A percentile compares a stretch with the other conserved stretches of the same genome.
Conservation (phyloP, 64 coral and sea anemone genomes). For the Actinia equina region DNA sequence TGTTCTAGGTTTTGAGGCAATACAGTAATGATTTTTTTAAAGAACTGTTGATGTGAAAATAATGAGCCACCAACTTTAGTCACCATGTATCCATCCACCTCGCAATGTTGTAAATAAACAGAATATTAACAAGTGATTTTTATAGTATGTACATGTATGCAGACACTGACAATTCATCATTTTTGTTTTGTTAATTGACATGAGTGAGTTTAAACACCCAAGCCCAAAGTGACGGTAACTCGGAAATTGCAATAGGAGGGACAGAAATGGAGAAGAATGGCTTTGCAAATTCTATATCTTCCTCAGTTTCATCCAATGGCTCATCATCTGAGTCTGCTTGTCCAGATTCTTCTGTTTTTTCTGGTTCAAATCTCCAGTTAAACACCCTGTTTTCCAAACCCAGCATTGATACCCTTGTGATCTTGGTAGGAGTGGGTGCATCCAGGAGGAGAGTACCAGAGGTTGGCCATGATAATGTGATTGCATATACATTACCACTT, state of each 20-base stretch:
- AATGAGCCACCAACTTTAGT: too few relatives aligned
- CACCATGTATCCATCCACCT: too few relatives aligned
- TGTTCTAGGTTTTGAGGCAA: too few relatives aligned
- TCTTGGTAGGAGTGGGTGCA: slow-evolving; percentile 6
- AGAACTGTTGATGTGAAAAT: too few relatives aligned
- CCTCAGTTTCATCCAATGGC: not conserved
- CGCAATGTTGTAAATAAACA: too few relatives aligned
- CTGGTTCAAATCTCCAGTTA: not conserved
- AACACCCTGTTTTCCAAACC: slow-evolving; percentile 9
- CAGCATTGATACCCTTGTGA: slow-evolving; percentile 64
- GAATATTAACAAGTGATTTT: too few relatives aligned
- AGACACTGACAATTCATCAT: not conserved
- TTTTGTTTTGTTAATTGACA: slow-evolving; percentile 35
- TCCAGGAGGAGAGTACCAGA: slow-evolving; percentile 23
- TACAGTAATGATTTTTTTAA: too few relatives aligned
- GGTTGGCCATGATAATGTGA: slow-evolving; percentile 46
- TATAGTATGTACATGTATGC: not conserved
- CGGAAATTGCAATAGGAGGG: slow-evolving; percentile 52
- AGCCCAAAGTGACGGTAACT: slow-evolving; percentile 69
- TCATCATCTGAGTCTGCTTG: not conserved
- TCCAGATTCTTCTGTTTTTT: not conserved
- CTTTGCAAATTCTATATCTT: not conserved
- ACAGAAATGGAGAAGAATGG: slow-evolving; percentile 42
- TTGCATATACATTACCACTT: slow-evolving; percentile 39
- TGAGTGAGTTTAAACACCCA: slow-evolving; percentile 70